Base-by-base conservation (phyloP, 2,113 vertebrate species). In the Carassius gibelio region DNA sequence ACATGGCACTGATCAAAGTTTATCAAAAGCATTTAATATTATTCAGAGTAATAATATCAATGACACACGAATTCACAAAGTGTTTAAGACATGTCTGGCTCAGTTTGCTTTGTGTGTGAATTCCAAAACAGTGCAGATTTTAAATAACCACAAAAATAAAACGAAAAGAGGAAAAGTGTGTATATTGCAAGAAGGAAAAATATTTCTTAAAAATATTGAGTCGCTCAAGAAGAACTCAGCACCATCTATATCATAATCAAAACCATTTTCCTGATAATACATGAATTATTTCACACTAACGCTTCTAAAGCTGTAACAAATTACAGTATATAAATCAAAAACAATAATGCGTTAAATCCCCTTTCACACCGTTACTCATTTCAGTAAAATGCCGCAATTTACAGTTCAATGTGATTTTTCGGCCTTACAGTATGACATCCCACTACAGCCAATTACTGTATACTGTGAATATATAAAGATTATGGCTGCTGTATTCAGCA, bases 11-110 rank as follows among this genome's bases (percentile, higher is more conserved):
- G 14, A 64, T 85, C 64, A 90, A 79, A 83, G 88, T 94, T 94
- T 93, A 94, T 94, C 94, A 95, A 95, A 94, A 94, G 92, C 89
- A 89, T 95, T 95, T 95, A 94, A 93, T 94, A 92, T 92, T 93
- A 94, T 83, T 83, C 81, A 82, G 81, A 72, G 92, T 94, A 91
- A 90, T 95, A 93, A 92, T 94, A 91, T 90, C 93, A 94, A 94
- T 94, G 90, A 94, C 94, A 95, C 94, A 95, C 94, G 93, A 95
- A 91, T 94, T 94, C 93, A 95, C 93, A 93, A 91, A 95, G 94
- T 94, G 93, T 95, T 95, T 95, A 95, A 95, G 93, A 95, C 93
- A 93, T 92, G 92, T 94, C 93, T 95, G 95, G 95, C 95, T 95
- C 95, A 95, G 95, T 95, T 95, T 94, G 91, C 93, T 93, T 93